Conservation (phyloP, 2,888 invertebrate genomes). For the Calameuta filiformis region DNA sequence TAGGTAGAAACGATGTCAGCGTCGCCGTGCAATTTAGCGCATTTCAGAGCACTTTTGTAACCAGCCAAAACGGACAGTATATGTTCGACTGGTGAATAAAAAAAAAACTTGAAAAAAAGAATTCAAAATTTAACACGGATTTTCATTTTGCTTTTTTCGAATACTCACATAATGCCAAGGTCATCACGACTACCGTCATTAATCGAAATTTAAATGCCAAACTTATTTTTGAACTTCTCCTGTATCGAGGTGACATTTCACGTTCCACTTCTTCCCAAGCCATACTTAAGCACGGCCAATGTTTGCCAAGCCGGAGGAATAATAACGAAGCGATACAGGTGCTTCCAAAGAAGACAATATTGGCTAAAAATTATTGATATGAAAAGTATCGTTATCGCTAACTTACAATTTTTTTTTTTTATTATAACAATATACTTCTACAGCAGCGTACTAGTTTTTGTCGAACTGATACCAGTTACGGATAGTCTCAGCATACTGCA, state of each 20-base stretch:
- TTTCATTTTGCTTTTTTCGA: not conserved
- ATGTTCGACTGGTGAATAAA: conserved; percentile 70
- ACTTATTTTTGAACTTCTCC: conserved; percentile 29
- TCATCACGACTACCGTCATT: conserved; percentile 66
- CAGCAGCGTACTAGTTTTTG: conserved; percentile 53
- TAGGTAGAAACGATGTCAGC: conserved; percentile 53
- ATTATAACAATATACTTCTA: not conserved
- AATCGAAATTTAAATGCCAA: conserved; percentile 64
- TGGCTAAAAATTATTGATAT: conserved; percentile 44
- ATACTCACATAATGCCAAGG: conserved; percentile 65
- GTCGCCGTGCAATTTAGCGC: conserved; percentile 52
- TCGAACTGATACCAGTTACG: conserved; percentile 46
- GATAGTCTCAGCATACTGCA: conserved; percentile 49
- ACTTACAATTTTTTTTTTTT: not conserved
- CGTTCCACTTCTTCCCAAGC: conserved; percentile 68
- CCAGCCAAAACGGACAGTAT: conserved; percentile 71
- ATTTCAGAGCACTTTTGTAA: conserved; percentile 67
- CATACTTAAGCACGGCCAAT: conserved; percentile 68
- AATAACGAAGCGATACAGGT: conserved; percentile 68
- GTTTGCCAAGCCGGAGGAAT: conserved; percentile 68
- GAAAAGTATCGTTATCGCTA: not conserved
- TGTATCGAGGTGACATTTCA: conserved; percentile 55
- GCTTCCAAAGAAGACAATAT: conserved; percentile 70
- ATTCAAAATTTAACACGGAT: not conserved
- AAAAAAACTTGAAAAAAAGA: conserved; percentile 15